phyloP scores from a whole-genome alignment of 2,797 vertebrate genomes.

The Decapterus maruadsi region DNA sequence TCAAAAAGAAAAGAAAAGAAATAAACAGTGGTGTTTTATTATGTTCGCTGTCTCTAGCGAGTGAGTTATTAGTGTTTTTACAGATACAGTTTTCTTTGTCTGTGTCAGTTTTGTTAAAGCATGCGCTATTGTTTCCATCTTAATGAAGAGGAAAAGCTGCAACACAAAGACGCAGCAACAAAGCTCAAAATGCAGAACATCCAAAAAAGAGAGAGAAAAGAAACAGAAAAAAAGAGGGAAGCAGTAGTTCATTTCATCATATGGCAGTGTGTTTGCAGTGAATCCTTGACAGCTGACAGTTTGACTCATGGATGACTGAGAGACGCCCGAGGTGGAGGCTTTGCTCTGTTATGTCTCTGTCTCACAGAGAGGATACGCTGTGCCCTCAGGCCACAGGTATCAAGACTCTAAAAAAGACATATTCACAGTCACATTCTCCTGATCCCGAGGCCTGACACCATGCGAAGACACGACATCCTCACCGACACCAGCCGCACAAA shows the following conservation, averaged over 20 bases:
- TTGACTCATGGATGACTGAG: slow-evolving; percentile 8
- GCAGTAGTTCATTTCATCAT: not conserved
- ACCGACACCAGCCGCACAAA: not conserved
- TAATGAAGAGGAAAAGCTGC: not conserved
- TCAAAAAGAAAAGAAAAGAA: not conserved
- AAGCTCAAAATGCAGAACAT: not conserved
- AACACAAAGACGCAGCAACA: not conserved
- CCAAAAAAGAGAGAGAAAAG: not conserved
- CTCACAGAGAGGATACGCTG: slow-evolving; percentile 17
- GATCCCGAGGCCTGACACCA: not conserved
- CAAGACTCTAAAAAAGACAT: slow-evolving; percentile 14
- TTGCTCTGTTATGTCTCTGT: not conserved
- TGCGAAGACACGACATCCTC: not conserved
- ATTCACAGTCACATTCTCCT: slow-evolving; percentile 9
- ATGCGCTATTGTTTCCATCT: not conserved
- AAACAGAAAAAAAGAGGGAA: not conserved
- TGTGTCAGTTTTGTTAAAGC: slow-evolving; percentile 9
- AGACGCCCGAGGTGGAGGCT: slow-evolving; percentile 21
- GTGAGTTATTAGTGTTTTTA: not conserved
- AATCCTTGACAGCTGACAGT: slow-evolving; percentile 5
- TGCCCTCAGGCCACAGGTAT: slow-evolving; percentile 20
- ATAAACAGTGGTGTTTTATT: not conserved
- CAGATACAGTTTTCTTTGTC: not conserved
- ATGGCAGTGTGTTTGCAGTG: not conserved
- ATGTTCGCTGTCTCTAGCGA: not conserved